These are phyloP conservation scores for Quadroppia sp. DNA, from an alignment of 2,888 invertebrate species.

Conservation along the genomic window DNA sequence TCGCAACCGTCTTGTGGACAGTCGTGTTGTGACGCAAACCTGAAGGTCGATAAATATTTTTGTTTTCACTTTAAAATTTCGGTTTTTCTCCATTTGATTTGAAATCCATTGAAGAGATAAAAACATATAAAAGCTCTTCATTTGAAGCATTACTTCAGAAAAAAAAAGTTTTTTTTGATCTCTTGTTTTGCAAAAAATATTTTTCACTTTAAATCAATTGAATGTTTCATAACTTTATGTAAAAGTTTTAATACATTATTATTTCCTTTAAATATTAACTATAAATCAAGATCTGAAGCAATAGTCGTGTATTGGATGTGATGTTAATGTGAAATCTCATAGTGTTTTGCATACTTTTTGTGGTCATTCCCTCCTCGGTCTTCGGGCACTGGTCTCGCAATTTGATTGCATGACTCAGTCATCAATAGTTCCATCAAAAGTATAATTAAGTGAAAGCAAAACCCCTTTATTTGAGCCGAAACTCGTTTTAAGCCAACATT, in stretches of 20 bases:
- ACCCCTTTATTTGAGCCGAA: background rate
- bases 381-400: background rate
- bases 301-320: background rate
- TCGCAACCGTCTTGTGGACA: background rate
- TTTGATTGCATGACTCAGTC: background rate
- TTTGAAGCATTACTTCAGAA: too few relatives aligned
- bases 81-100: background rate
- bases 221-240: background rate
- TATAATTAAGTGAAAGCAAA: slow-evolving; percentile 35
- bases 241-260: background rate
- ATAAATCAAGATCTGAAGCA: background rate
- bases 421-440: background rate
- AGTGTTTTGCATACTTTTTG: background rate
- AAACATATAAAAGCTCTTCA: too few relatives aligned
- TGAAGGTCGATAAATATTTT: slow-evolving; percentile 14
- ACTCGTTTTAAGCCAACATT: background rate
- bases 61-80: background rate
- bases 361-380: background rate
- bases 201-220: background rate
- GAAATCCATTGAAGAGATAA: background rate
- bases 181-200: too few relatives aligned
- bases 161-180: too few relatives aligned
- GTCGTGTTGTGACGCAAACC: background rate
- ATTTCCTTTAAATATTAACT: background rate
- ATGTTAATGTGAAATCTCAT: background rate